A percentile compares a stretch with the other conserved stretches of the same genome.
Evolutionary conservation across 2,797 vertebrate species (phyloP).

Genomic region (Eospalax fontanierii): DNA sequence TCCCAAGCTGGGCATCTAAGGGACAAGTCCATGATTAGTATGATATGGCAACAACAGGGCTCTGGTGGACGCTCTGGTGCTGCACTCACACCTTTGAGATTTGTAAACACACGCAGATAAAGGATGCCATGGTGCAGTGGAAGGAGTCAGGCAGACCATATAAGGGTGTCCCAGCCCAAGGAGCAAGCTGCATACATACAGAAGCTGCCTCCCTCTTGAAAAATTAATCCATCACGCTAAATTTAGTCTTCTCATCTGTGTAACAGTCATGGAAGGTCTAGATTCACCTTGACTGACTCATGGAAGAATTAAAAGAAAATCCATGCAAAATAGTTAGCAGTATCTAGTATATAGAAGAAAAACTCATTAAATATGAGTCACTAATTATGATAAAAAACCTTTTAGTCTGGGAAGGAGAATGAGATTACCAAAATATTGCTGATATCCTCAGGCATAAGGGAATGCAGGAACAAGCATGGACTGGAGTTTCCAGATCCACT

Average conservation of each 20-base stretch:
- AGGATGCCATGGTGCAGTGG: rapidly evolving
- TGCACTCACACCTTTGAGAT: background rate
- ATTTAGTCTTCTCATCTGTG: constrained; percentile 12
- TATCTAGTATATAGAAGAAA: background rate
- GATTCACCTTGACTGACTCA: background rate
- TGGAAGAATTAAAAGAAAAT: constrained; percentile 51
- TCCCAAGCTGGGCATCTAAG: background rate
- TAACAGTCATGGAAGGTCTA: background rate
- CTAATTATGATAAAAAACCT: constrained; percentile 24
- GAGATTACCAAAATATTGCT: background rate
- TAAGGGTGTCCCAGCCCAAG: background rate
- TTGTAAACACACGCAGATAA: background rate
- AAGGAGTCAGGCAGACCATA: rapidly evolving
- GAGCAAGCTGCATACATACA: background rate
- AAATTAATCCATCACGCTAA: background rate
- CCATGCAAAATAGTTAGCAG: constrained; percentile 17
- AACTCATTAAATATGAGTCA: background rate
- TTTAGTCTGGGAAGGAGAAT: background rate
- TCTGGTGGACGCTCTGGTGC: background rate
- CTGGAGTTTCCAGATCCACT: background rate
- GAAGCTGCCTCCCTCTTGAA: background rate
- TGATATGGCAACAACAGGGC: background rate
- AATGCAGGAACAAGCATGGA: background rate
- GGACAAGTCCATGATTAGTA: background rate
- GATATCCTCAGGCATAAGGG: background rate